These are phyloP conservation scores for Pangasius macronema DNA, from an alignment of 2,797 vertebrate species.

Conservation along the genomic window DNA sequence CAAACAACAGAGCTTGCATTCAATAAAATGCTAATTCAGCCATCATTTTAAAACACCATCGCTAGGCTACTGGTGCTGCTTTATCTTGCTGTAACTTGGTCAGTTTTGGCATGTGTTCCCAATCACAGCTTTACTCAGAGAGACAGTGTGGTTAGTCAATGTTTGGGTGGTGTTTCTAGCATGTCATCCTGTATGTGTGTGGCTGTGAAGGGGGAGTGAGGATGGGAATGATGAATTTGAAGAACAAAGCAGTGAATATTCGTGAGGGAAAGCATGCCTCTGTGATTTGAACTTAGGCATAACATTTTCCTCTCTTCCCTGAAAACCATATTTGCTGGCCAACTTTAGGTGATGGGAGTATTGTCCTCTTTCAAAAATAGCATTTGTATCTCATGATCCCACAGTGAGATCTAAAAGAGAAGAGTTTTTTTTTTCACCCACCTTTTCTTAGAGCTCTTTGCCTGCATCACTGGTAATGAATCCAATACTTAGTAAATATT, in stretches of 20 bases:
- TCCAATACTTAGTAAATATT: not conserved
- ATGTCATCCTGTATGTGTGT: slow-evolving; percentile 34
- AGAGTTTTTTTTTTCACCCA: not conserved
- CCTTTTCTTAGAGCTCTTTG: not conserved
- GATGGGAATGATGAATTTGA: slow-evolving; percentile 30
- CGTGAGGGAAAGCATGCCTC: slow-evolving; percentile 2
- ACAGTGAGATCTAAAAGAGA: not conserved
- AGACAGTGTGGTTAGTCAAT: slow-evolving; percentile 51
- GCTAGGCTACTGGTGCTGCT: not conserved
- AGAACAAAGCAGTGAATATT: slow-evolving; percentile 22
- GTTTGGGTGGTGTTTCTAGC: slow-evolving; percentile 29
- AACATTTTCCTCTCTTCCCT: slow-evolving; percentile 17
- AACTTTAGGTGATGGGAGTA: not conserved
- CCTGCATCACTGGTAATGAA: not conserved
- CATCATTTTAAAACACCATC: not conserved
- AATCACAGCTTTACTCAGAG: slow-evolving; percentile 42
- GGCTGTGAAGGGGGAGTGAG: slow-evolving; percentile 20
- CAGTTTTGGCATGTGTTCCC: slow-evolving; percentile 56
- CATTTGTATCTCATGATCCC: not conserved
- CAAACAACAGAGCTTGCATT: not conserved
- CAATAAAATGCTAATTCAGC: not conserved
- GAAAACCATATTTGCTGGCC: not conserved
- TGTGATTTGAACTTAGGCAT: slow-evolving; percentile 5
- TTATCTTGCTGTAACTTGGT: slow-evolving; percentile 31
- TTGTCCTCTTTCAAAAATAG: not conserved